These are phyloP conservation scores for Napeogenes sylphis DNA, from an alignment of 2,888 invertebrate species.

Conservation along the genomic window DNA sequence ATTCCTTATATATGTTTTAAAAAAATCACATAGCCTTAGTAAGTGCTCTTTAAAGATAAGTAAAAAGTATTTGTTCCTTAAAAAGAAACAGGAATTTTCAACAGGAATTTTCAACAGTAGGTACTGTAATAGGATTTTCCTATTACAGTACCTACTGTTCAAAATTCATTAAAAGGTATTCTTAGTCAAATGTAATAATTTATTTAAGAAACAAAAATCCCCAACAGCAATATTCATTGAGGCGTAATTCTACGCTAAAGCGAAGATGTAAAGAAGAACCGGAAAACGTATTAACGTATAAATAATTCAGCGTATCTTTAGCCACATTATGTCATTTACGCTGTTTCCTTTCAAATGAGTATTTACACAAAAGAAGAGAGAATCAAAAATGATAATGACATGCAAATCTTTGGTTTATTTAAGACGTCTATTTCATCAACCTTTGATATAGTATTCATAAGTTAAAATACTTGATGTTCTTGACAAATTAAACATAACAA, in stretches of 20 bases:
- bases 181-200: slow-evolving; percentile 73
- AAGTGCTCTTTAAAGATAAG: too few species aligned
- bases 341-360: slow-evolving; percentile 71
- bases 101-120: too few species aligned
- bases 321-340: slow-evolving; percentile 75
- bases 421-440: slow-evolving; percentile 37
- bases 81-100: slow-evolving; percentile 40
- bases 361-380: slow-evolving; percentile 77
- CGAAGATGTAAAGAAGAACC: slow-evolving; percentile 44
- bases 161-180: slow-evolving; percentile 73
- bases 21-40: too few species aligned
- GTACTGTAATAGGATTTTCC: slow-evolving; percentile 46
- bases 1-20: too few species aligned
- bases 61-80: slow-evolving; percentile 52
- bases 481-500: neutral
- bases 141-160: slow-evolving; percentile 50
- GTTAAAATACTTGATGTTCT: neutral
- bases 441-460: slow-evolving; percentile 4
- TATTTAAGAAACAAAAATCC: slow-evolving; percentile 74
- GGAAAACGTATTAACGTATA: slow-evolving; percentile 66
- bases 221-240: slow-evolving; percentile 73
- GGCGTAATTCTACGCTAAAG: slow-evolving; percentile 63
- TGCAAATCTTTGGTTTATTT: slow-evolving; percentile 72
- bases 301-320: slow-evolving; percentile 76
- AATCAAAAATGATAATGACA: slow-evolving; percentile 79